phyloP scores from a whole-genome alignment of 2,888 invertebrate species.

The Harmothoe impar region DNA sequence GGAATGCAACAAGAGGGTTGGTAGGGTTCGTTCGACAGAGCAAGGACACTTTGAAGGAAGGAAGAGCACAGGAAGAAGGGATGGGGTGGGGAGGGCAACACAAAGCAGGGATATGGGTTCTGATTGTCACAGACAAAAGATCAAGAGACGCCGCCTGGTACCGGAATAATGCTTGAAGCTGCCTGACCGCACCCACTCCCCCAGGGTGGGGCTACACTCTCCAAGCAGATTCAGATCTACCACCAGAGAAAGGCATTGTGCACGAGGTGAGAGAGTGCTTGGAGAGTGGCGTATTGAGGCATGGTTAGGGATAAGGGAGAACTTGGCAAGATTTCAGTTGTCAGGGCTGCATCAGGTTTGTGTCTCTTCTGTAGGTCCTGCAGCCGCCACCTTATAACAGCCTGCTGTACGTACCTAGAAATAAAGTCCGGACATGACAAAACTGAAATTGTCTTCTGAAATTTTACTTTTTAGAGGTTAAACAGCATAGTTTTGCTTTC shows the following conservation, averaged over 20 bases:
- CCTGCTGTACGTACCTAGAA: too few species aligned
- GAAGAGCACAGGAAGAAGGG: too few species aligned
- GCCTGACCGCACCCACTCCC: background rate
- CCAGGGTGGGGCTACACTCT: background rate
- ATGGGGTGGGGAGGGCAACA: background rate
- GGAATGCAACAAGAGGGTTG: too few species aligned
- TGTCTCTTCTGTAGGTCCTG: too few species aligned
- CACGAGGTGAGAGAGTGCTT: background rate
- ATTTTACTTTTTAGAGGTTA: too few species aligned
- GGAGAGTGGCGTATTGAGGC: background rate
- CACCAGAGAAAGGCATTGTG: background rate
- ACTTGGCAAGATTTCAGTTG: too few species aligned
- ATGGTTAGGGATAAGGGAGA: too few species aligned
- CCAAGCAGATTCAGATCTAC: background rate
- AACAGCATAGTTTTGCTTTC: too few species aligned
- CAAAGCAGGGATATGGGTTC: background rate
- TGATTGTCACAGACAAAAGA: slow-evolving; percentile 3
- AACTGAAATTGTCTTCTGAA: too few species aligned
- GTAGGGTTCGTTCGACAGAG: background rate
- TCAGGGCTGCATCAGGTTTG: too few species aligned
- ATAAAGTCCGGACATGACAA: too few species aligned
- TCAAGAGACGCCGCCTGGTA: background rate
- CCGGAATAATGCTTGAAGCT: slow-evolving; percentile 5
- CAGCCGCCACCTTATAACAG: too few species aligned
- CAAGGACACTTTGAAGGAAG: background rate